Evolutionary conservation across 2,113 vertebrate species (phyloP), one percentile per base, ranked within the genome.

Genomic region (Xiphophorus couchianus): DNA sequence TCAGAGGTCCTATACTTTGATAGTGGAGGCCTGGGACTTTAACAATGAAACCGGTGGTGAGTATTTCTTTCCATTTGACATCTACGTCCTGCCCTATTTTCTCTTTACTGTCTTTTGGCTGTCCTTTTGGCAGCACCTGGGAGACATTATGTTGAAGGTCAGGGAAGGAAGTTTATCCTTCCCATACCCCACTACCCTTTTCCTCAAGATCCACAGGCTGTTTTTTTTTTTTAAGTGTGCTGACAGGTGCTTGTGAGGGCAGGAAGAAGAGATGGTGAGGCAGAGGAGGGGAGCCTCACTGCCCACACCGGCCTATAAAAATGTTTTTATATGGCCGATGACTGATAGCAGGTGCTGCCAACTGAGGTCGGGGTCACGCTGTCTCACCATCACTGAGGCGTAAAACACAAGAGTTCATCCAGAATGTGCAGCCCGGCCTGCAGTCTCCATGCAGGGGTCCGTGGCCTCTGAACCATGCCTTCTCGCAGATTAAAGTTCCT

Each of bases 1-100:
- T 60, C 96, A 99, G 98, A 96, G 98, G 93, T 98, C 97, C 88
- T 99, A 99, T 91, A 98, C 98, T 0, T 89, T 99, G 93, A 97
- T 99, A 39, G 95, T 99, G 73, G 97, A 99, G 91, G 98, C 98
- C 1, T 95, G 97, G 96, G 97, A 99, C 95, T 96, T 95, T 92
- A 97, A 95, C 82, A 98, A 99, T 51, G 96, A 97, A 89, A 97
- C 96, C 69, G 81, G 81, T 62, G 91, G 91, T 87, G 92, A 98
- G 97, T 97, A 93, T 92, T 74, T 74, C 27, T 78, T 51, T 76
- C 80, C 25, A 25, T 86, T 74, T 87, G 85, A 33, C 72, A 74
- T 82, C 71, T 82, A 60, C 74, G 68, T 84, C 76, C 87, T 75
- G 29, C 42, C 60, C 54, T 14, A 27, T 10, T 65, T 25, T 72